phyloP scores from a whole-genome alignment of 2,888 invertebrate genomes.

The Diarsia brunnea region DNA sequence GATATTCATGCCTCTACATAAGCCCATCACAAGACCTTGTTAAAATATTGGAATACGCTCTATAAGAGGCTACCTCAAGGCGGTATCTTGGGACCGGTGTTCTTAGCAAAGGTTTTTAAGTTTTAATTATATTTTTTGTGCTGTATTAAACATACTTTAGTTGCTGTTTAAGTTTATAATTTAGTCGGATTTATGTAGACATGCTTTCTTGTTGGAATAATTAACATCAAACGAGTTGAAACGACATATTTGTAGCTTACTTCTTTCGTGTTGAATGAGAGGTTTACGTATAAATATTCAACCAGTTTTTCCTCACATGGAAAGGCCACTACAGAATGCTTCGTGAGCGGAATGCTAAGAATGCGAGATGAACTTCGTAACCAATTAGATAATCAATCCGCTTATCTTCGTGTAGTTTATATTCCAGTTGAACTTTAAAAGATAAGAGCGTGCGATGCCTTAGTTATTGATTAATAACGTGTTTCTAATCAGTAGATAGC shows the following conservation, averaged over 20 bases:
- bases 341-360: conserved; percentile 41
- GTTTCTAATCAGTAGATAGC: conserved; percentile 44
- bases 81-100: conserved; percentile 4
- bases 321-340: conserved; percentile 19
- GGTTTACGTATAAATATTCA: conserved; percentile 17
- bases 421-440: conserved; percentile 57
- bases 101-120: background rate
- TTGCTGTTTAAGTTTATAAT: background rate
- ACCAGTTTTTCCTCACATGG: conserved; percentile 42
- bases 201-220: conserved; percentile 5
- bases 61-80: conserved; percentile 34
- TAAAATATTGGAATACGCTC: conserved; percentile 18
- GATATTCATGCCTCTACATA: conserved; percentile 5
- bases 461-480: conserved; percentile 40
- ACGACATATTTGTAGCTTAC: background rate
- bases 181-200: conserved; percentile 1
- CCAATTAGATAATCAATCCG: conserved; percentile 44
- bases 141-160: background rate
- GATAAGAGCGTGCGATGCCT: conserved; percentile 48
- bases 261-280: conserved; percentile 18
- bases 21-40: background rate
- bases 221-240: conserved; percentile 3
- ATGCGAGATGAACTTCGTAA: conserved; percentile 34
- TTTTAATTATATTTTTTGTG: background rate
- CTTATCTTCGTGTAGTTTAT: conserved; percentile 44